Conservation (phyloP, 2,113 vertebrate genomes). For the Silurus asotus region DNA sequence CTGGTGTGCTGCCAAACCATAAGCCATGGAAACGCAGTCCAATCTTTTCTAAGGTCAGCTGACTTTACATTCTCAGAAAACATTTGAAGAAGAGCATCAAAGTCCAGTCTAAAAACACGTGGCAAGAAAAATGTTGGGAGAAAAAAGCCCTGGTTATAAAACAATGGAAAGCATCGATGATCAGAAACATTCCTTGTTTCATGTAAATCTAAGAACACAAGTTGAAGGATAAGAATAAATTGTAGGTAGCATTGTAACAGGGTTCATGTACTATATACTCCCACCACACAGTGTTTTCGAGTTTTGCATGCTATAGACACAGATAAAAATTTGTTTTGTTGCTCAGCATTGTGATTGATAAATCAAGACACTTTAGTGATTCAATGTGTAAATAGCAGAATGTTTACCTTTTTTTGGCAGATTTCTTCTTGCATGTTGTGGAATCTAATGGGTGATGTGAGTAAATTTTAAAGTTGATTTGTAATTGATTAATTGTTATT, state of each 20-base stretch:
- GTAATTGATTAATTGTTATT: background rate
- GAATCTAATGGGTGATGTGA: background rate
- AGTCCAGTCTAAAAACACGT: slow-evolving; percentile 73
- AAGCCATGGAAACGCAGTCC: slow-evolving; percentile 58
- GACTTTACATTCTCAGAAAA: slow-evolving; percentile 72
- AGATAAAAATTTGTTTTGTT: background rate
- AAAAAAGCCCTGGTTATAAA: slow-evolving; percentile 25
- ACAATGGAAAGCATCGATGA: slow-evolving; percentile 28
- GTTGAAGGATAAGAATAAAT: background rate
- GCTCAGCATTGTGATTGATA: background rate
- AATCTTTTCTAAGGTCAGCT: slow-evolving; percentile 67
- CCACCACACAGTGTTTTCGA: background rate
- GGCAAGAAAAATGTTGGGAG: slow-evolving; percentile 46
- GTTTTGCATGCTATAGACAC: background rate
- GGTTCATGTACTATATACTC: background rate
- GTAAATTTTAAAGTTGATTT: slow-evolving; percentile 3
- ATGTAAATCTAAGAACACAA: slow-evolving; percentile 4
- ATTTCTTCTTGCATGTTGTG: background rate
- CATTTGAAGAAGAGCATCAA: slow-evolving; percentile 68
- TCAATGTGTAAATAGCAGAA: background rate
- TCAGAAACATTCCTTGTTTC: slow-evolving; percentile 14
- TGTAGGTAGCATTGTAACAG: background rate
- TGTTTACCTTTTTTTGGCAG: background rate
- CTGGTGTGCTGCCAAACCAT: slow-evolving; percentile 61
- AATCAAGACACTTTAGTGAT: background rate